Conservation (phyloP, 2,888 invertebrate species). For the Ephialtes manifestator region DNA sequence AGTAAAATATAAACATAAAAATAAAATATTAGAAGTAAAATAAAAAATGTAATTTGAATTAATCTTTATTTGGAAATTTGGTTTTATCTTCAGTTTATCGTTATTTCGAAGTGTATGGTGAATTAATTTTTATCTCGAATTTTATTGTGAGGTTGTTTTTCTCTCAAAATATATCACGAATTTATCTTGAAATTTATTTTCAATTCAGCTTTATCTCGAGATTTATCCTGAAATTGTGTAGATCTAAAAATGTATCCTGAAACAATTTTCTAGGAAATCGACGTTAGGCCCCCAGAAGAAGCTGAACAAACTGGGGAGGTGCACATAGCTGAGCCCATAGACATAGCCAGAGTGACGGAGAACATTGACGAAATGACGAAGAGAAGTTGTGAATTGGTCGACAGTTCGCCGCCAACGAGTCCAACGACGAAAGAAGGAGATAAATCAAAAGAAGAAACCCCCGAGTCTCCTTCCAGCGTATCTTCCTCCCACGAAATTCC, state of each 20-base stretch:
- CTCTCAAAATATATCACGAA: not conserved
- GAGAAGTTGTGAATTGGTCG: slow-evolving; percentile 62
- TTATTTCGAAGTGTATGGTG: not conserved
- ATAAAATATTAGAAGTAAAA: too few relatives aligned
- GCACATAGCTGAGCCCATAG: slow-evolving; percentile 74
- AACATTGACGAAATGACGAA: slow-evolving; percentile 78
- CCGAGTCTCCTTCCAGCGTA: not conserved
- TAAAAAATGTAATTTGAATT: too few relatives aligned
- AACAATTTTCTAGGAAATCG: slow-evolving; percentile 67
- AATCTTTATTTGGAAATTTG: not conserved
- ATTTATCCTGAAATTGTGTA: not conserved
- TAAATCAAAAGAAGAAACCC: not conserved
- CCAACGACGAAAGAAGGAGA: slow-evolving; percentile 36
- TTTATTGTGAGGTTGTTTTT: too few relatives aligned
- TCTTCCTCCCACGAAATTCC: slow-evolving; percentile 3
- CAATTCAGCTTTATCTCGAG: not conserved
- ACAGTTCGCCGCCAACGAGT: slow-evolving; percentile 49
- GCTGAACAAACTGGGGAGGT: slow-evolving; percentile 62
- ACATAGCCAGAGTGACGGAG: slow-evolving; percentile 76
- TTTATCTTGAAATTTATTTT: not conserved
- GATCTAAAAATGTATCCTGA: not conserved
- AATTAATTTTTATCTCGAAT: not conserved
- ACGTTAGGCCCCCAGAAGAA: slow-evolving; percentile 29
- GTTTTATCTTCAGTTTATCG: not conserved
- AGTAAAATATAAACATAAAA: too few relatives aligned